These are phyloP conservation scores for Anagyrus pseudococci DNA, from an alignment of 2,888 invertebrate genomes.

Conservation along the genomic window DNA sequence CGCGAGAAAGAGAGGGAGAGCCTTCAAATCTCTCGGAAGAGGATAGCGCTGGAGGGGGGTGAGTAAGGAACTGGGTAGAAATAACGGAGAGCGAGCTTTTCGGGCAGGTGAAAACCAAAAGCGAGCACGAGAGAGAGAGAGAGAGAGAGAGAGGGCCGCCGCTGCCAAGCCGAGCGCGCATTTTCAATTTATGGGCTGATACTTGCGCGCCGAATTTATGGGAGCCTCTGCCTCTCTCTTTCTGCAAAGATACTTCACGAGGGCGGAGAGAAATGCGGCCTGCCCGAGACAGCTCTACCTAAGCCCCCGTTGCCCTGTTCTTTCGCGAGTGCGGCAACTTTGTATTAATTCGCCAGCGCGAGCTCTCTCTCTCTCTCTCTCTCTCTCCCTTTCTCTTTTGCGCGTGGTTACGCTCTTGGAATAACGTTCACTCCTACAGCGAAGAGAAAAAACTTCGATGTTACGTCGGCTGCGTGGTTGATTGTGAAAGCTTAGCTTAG, in stretches of 20 bases:
- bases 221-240: conserved; percentile 33
- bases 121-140: background rate
- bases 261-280: conserved; percentile 16
- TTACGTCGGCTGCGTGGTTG: no score
- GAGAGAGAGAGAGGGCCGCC: background rate
- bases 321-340: conserved; percentile 40
- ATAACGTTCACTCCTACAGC: no score
- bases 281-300: conserved; percentile 36
- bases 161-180: no score
- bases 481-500: no score
- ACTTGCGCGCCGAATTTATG: conserved; percentile 50
- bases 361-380: no score
- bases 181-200: conserved; percentile 55
- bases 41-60: no score
- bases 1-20: no score
- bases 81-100: conserved; percentile 12
- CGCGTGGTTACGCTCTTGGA: no score
- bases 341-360: conserved; percentile 47
- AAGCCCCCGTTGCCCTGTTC: conserved; percentile 11
- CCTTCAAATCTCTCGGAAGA: background rate
- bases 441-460: no score
- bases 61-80: no score
- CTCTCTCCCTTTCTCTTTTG: no score
- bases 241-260: conserved; percentile 44
- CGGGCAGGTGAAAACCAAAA: conserved; percentile 23